A percentile compares a stretch with the other conserved stretches of the same genome.
Conservation (phyloP, 2,113 vertebrate species). For the Rhinichthys klamathensis region DNA sequence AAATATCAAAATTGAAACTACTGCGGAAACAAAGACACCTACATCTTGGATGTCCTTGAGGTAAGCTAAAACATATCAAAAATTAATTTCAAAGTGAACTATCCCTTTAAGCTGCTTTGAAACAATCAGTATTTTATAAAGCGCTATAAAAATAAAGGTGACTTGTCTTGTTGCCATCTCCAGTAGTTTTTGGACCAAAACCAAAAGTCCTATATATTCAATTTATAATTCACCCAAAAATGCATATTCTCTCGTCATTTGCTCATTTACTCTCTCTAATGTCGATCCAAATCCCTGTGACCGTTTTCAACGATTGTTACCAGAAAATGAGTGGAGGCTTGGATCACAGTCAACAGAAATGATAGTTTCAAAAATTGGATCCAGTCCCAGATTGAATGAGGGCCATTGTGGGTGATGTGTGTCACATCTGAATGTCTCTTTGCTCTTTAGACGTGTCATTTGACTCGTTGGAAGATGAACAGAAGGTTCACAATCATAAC, state of each 20-base stretch:
- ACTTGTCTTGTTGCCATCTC: too few species aligned
- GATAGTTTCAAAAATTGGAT: slow-evolving; percentile 2
- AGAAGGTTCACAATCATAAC: background rate
- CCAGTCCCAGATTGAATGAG: slow-evolving; percentile 11
- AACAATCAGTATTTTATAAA: too few species aligned
- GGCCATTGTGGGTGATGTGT: background rate
- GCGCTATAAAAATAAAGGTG: too few species aligned
- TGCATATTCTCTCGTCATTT: background rate
- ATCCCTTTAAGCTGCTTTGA: too few species aligned
- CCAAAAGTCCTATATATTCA: background rate
- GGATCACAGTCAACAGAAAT: background rate
- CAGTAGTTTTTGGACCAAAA: background rate
- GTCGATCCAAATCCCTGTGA: background rate
- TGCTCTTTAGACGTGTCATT: background rate
- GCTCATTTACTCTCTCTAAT: background rate
- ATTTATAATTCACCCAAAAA: background rate
- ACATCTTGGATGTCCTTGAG: too few species aligned
- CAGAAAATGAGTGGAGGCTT: background rate
- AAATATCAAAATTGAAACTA: too few species aligned
- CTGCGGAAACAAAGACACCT: too few species aligned
- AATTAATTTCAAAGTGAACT: too few species aligned
- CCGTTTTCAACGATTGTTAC: background rate
- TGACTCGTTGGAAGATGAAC: background rate
- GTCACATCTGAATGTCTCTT: slow-evolving; percentile 5
- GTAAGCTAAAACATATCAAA: too few species aligned